phyloP scores from a whole-genome alignment of 1,140 invertebrate genomes.

The Drosophila saltans region DNA sequence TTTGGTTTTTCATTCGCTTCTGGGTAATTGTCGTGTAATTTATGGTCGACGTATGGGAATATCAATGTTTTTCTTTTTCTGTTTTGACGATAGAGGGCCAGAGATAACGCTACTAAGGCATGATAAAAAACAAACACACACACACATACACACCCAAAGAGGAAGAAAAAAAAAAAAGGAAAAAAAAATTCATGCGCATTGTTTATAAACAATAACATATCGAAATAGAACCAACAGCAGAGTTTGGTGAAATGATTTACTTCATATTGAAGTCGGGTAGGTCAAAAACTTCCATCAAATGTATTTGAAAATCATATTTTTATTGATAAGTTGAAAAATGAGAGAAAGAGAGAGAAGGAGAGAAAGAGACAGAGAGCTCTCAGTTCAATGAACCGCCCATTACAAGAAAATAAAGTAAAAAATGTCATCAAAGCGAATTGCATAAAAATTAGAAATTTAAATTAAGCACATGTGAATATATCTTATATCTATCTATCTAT shows the following conservation, averaged over 20 bases:
- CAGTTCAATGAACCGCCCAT: no score
- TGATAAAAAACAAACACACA: constrained; percentile 22
- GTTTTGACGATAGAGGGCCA: constrained; percentile 13
- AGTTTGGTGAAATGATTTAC: constrained; percentile 31
- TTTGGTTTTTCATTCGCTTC: constrained; percentile 40
- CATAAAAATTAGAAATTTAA: no score
- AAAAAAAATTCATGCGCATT: constrained; percentile 14
- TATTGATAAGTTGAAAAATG: background rate
- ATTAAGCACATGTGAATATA: no score
- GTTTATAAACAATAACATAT: constrained; percentile 69
- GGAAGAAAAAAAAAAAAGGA: background rate
- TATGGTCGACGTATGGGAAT: constrained; percentile 75
- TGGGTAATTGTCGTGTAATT: constrained; percentile 77
- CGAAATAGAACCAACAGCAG: constrained; percentile 15
- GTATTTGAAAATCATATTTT: background rate
- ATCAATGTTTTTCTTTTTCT: constrained; percentile 64
- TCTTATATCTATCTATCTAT: no score
- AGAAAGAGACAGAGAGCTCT: no score
- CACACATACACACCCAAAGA: no score
- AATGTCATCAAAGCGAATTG: no score
- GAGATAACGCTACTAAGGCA: constrained; percentile 10
- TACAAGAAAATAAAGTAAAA: no score
- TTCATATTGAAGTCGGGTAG: constrained; percentile 30
- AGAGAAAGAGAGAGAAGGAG: background rate
- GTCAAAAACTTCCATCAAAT: constrained; percentile 27